A percentile compares a stretch with the other conserved stretches of the same genome.
Conservation (phyloP, 2,888 invertebrate species). For the Nemurella pictetii region DNA sequence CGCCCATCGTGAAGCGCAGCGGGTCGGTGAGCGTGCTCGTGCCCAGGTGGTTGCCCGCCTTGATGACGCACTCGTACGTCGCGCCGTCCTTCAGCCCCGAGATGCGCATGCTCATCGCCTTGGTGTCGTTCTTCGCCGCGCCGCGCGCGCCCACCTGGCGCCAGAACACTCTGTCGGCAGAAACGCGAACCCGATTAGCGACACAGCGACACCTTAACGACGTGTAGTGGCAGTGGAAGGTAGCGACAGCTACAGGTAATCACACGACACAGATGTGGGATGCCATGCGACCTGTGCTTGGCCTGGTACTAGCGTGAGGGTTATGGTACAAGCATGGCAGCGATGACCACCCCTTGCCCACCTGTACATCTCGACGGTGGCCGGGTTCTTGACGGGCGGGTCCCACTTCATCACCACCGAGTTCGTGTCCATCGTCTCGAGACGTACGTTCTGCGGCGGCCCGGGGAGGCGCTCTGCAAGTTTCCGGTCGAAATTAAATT, state of each 20-base stretch:
- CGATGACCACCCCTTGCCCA: too few relatives aligned
- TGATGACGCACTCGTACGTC: slow-evolving; percentile 78
- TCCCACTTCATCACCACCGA: slow-evolving; percentile 74
- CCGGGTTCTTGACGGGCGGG: slow-evolving; percentile 78
- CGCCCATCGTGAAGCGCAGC: slow-evolving; percentile 73
- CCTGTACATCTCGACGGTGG: slow-evolving; percentile 77
- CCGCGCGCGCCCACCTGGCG: slow-evolving; percentile 64
- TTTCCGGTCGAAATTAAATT: too few relatives aligned
- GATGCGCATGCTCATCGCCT: slow-evolving; percentile 69
- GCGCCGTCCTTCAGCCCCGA: slow-evolving; percentile 72
- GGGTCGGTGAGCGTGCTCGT: slow-evolving; percentile 76
- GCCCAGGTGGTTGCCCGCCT: slow-evolving; percentile 78
- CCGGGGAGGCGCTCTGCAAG: slow-evolving; percentile 68
- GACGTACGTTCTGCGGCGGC: slow-evolving; percentile 70
- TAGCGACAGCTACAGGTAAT: too few relatives aligned
- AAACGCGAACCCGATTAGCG: not conserved
- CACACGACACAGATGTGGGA: too few relatives aligned
- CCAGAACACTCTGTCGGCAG: slow-evolving; percentile 68
- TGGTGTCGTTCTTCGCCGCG: slow-evolving; percentile 71
- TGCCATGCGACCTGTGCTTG: too few relatives aligned
- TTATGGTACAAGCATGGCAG: not conserved
- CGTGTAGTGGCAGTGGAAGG: too few relatives aligned
- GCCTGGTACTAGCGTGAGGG: too few relatives aligned
- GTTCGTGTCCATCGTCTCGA: slow-evolving; percentile 60
- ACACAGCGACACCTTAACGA: too few relatives aligned